Evolutionary conservation across 2,797 vertebrate species (phyloP).

Genomic region (Sebastes trivittatus): DNA sequence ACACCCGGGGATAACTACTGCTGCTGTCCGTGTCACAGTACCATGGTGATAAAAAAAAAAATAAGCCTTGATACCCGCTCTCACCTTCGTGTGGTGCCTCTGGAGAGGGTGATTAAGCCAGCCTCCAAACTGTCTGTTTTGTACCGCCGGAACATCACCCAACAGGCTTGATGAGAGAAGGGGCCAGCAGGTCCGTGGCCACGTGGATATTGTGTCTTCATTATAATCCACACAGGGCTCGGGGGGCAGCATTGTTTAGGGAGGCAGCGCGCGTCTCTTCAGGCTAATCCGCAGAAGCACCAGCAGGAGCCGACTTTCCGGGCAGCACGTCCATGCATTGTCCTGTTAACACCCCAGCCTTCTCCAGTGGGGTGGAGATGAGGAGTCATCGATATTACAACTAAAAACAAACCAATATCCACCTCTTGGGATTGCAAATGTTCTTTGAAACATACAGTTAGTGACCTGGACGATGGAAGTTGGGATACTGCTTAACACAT

Average conservation of each 20-base stretch:
- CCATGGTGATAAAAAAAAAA: background rate
- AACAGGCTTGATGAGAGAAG: slow-evolving; percentile 51
- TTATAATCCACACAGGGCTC: slow-evolving; percentile 65
- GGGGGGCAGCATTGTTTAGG: slow-evolving; percentile 63
- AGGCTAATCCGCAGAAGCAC: slow-evolving; percentile 56
- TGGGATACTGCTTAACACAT: slow-evolving; percentile 39
- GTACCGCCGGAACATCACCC: slow-evolving; percentile 28
- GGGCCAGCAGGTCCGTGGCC: slow-evolving; percentile 46
- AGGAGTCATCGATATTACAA: slow-evolving; percentile 43
- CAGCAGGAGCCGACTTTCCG: slow-evolving; percentile 41
- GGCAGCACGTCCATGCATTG: slow-evolving; percentile 26
- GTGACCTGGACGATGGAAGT: slow-evolving; percentile 8
- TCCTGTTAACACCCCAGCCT: slow-evolving; percentile 33
- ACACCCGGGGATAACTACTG: slow-evolving; percentile 16
- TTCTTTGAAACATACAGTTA: slow-evolving; percentile 35
- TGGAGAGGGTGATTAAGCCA: slow-evolving; percentile 60
- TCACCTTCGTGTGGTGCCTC: slow-evolving; percentile 41
- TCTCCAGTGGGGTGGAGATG: slow-evolving; percentile 32
- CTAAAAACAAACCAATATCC: slow-evolving; percentile 28
- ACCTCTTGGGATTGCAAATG: slow-evolving; percentile 39
- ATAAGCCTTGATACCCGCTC: background rate
- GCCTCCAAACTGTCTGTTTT: slow-evolving; percentile 35
- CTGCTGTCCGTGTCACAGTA: slow-evolving; percentile 8
- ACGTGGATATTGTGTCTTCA: slow-evolving; percentile 75
- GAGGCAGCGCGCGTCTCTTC: slow-evolving; percentile 53